Conservation (phyloP, 2,888 invertebrate genomes). For the Elmis aenea region DNA sequence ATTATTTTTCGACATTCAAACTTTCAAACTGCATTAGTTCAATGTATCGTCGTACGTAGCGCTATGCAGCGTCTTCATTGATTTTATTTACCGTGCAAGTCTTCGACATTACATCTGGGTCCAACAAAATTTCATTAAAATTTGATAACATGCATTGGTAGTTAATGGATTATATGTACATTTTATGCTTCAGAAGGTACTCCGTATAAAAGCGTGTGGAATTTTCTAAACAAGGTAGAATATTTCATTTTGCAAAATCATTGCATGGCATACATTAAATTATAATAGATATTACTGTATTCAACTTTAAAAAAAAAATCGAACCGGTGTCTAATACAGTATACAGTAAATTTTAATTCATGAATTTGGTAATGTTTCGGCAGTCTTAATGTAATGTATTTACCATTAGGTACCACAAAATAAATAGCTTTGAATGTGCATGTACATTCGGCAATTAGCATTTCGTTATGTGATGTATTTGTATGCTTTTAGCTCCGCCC, state of each 20-base stretch:
- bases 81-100: conserved; percentile 7
- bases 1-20: too few species aligned
- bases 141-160: conserved; percentile 4
- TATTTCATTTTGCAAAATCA: too few species aligned
- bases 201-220: neutral
- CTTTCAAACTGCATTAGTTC: neutral
- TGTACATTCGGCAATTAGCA: conserved; percentile 8
- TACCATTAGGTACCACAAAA: neutral
- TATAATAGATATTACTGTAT: too few species aligned
- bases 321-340: too few species aligned
- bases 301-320: too few species aligned
- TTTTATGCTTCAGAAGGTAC: too few species aligned
- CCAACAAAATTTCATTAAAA: conserved; percentile 6
- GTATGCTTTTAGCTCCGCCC: conserved; percentile 29
- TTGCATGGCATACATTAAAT: too few species aligned
- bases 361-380: too few species aligned
- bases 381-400: too few species aligned
- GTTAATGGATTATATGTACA: neutral
- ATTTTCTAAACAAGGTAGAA: conserved; percentile 1
- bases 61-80: conserved; percentile 10
- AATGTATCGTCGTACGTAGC: neutral
- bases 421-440: conserved; percentile 9
- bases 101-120: too few species aligned
- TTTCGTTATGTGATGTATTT: conserved; percentile 19
- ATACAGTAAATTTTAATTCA: too few species aligned